Percentiles rank a stretch among this genome's conserved stretches.
Evolutionary conservation across 1,140 invertebrate species (phyloP).

Genomic region (Atta cephalotes): DNA sequence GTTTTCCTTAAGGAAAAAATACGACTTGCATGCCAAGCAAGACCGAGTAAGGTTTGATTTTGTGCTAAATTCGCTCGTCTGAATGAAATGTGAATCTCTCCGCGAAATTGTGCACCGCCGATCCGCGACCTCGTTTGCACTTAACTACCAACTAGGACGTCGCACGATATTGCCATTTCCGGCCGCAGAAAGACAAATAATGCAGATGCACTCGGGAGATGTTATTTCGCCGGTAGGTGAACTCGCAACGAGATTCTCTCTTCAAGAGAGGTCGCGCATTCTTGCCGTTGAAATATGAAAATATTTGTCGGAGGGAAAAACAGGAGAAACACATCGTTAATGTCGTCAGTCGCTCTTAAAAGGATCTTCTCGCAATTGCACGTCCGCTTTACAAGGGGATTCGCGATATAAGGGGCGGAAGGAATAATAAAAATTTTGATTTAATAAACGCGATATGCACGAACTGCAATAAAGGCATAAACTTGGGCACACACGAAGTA

Average conservation of each 20-base stretch:
- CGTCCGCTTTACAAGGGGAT: not conserved
- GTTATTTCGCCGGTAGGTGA: constrained; percentile 62
- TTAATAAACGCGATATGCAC: not conserved
- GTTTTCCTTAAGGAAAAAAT: not conserved
- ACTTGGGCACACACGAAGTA: not conserved
- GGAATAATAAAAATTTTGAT: not conserved
- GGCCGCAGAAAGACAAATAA: constrained; percentile 71
- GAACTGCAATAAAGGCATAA: not conserved
- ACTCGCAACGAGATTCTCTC: constrained; percentile 20
- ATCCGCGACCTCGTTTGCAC: constrained; percentile 65
- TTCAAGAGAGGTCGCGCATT: not conserved
- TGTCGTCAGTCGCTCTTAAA: not conserved
- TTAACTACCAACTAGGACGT: constrained; percentile 68
- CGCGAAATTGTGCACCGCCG: constrained; percentile 60
- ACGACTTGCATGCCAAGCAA: not conserved
- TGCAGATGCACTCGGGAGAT: constrained; percentile 36
- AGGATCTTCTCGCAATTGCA: not conserved
- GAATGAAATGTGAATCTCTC: constrained; percentile 31
- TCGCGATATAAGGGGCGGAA: not conserved
- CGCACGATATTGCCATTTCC: constrained; percentile 68
- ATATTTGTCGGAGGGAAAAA: constrained; percentile 27
- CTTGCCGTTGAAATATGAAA: constrained; percentile 44
- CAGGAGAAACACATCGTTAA: constrained; percentile 4
- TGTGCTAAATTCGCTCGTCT: constrained; percentile 50
- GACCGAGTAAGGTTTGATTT: constrained; percentile 30